Conservation (phyloP, 2,888 invertebrate species). For the Pemphredon lugubris region DNA sequence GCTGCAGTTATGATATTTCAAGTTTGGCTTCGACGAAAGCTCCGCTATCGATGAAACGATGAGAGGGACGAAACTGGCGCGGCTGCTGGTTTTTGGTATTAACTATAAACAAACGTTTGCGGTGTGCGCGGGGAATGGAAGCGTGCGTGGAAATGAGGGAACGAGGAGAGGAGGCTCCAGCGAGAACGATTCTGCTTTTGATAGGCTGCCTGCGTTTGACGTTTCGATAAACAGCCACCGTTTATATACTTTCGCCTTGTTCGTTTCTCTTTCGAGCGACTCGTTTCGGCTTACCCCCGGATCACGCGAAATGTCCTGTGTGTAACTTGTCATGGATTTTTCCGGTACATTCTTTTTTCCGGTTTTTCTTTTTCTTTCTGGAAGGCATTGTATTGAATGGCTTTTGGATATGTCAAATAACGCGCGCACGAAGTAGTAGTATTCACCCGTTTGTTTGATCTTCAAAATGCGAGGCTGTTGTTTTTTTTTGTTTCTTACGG, state of each 20-base stretch:
- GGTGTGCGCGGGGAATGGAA: slow-evolving; percentile 63
- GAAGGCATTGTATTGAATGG: slow-evolving; percentile 17
- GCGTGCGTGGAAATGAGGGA: slow-evolving; percentile 53
- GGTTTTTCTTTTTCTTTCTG: background rate
- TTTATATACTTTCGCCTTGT: slow-evolving; percentile 62
- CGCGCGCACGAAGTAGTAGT: background rate
- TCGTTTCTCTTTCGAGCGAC: slow-evolving; percentile 36
- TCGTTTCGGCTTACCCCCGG: slow-evolving; percentile 44
- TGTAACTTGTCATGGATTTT: slow-evolving; percentile 58
- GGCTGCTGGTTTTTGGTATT: slow-evolving; percentile 34
- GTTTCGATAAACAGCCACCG: slow-evolving; percentile 76
- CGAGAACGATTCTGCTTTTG: slow-evolving; percentile 67
- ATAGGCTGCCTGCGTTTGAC: slow-evolving; percentile 74
- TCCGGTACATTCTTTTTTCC: slow-evolving; percentile 14
- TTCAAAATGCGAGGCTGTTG: no score
- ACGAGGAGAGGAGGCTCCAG: slow-evolving; percentile 2
- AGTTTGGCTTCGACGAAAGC: background rate
- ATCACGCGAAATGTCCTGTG: slow-evolving; percentile 52
- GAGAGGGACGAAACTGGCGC: slow-evolving; percentile 35
- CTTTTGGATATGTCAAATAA: slow-evolving; percentile 12
- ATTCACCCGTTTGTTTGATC: background rate
- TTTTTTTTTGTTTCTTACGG: no score
- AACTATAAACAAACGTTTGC: slow-evolving; percentile 63
- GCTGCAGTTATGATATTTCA: background rate
- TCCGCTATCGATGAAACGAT: slow-evolving; percentile 47